Conservation (phyloP, 1,140 invertebrate species). For the Riptortus pedestris region DNA sequence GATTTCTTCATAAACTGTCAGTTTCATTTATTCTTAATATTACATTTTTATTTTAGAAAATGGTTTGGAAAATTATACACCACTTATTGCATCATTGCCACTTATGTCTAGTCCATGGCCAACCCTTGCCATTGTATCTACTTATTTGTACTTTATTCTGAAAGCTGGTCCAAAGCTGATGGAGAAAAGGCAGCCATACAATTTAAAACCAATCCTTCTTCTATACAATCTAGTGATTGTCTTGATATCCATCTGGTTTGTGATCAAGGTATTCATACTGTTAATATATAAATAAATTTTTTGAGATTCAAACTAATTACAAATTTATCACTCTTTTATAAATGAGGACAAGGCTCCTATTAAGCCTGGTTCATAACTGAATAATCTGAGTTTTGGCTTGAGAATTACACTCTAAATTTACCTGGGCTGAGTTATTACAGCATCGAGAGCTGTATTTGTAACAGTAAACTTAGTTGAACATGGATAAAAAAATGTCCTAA, state of each 20-base stretch:
- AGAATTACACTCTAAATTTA: background rate
- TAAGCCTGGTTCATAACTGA: too few species aligned
- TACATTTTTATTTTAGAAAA: too few species aligned
- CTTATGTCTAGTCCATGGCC: conserved; percentile 11
- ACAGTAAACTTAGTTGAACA: too few species aligned
- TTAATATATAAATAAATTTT: background rate
- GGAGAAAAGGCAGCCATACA: background rate
- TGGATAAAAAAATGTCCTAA: too few species aligned
- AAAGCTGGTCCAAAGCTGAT: background rate
- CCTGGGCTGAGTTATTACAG: background rate
- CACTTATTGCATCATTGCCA: too few species aligned
- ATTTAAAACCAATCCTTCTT: background rate
- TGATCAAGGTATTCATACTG: background rate
- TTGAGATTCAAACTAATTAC: background rate
- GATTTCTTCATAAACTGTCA: too few species aligned
- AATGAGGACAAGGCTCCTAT: background rate
- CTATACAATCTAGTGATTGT: background rate
- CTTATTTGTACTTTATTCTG: background rate
- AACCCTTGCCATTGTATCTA: background rate
- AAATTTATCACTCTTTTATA: background rate
- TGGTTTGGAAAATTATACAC: too few species aligned
- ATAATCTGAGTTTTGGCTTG: background rate
- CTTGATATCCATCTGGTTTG: background rate
- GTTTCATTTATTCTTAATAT: too few species aligned
- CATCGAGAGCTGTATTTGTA: background rate